Evolutionary conservation across 1,140 invertebrate genomes (phyloP), one percentile per base, ranked within the genome.

Genomic region (Aphelinus atriplicis): DNA sequence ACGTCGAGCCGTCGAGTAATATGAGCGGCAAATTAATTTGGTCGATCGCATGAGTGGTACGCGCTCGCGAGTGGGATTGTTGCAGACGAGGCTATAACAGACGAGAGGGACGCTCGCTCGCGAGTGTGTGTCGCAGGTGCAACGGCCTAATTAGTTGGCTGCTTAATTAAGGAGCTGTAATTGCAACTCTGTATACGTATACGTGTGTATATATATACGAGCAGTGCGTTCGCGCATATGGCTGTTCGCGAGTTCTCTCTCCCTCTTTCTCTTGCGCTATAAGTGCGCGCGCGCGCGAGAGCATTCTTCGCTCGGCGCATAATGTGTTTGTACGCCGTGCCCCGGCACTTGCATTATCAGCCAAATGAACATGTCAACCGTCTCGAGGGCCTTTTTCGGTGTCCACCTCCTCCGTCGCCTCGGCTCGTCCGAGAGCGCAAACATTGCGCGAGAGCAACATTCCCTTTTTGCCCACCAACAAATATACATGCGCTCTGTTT

Each of bases 81-180:
- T 50, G 46, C 7, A 2, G 3, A 61, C n/a, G 42, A 45, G 45
- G 26, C 26, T 43, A 71, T 10, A 48, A 9, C 45, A 46, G 48
- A 10, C 6, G 57, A 4, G 42, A 7, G 61, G 42, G 61, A 53
- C 9, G 9, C 51, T 53, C 51, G 51, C 51, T 6, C 9, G 9
- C 51, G 4, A 6, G 9, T 53, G 9, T 53, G 9, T 9, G 26
- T 45, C 7, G 66, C 73, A 75, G 73, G 73, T 75, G 73, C 73
- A 75, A 70, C 73, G 58, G 53, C 55, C 73, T 75, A 75, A 75
- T 75, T 75, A 75, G 66, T 58, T 69, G 10, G 73, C 60, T 42
- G 46, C 61, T 75, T 75, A 75, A 75, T 75, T 75, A 75, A 75
- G 53, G 47, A 6, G 42, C 45, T n/a, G 66, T 65, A 65, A 65